Evolutionary conservation across 2,113 vertebrate genomes (phyloP).

Genomic region (Ameiurus melas): DNA sequence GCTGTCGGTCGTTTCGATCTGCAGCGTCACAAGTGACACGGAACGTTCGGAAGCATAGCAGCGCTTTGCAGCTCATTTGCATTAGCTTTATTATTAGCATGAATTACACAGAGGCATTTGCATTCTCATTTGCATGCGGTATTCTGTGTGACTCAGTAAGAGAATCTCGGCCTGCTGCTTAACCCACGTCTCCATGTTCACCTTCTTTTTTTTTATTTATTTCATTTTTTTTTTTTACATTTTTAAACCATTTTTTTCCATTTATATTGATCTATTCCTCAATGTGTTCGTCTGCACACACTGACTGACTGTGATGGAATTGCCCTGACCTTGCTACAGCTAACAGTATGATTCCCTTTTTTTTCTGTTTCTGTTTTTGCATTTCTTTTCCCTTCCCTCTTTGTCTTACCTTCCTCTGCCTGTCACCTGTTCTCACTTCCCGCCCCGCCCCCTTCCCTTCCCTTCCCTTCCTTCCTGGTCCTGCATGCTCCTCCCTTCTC

Average conservation of each 20-base stretch:
- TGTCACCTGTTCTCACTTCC: slow-evolving; percentile 53
- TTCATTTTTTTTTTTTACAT: too few species aligned
- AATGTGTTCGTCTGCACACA: slow-evolving; percentile 68
- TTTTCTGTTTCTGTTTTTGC: slow-evolving; percentile 54
- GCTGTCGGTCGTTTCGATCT: not conserved
- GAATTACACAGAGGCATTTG: slow-evolving; percentile 5
- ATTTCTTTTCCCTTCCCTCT: slow-evolving; percentile 57
- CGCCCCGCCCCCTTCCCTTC: slow-evolving; percentile 56
- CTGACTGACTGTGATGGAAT: slow-evolving; percentile 75
- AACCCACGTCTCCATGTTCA: slow-evolving; percentile 63
- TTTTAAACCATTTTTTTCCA: too few species aligned
- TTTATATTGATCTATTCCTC: slow-evolving; percentile 40
- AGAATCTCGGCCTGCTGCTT: slow-evolving; percentile 65
- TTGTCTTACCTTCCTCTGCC: slow-evolving; percentile 58
- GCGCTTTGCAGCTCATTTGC: not conserved
- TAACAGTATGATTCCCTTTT: slow-evolving; percentile 88
- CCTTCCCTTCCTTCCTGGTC: slow-evolving; percentile 14
- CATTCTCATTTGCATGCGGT: slow-evolving; percentile 69
- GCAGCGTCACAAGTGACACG: not conserved
- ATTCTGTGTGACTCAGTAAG: slow-evolving; percentile 58
- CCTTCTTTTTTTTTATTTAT: too few species aligned
- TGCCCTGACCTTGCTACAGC: slow-evolving; percentile 80
- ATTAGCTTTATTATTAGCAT: not conserved
- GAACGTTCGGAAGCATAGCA: not conserved
- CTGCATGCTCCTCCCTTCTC: slow-evolving; percentile 73